A percentile compares a stretch with the other conserved stretches of the same genome.
Conservation (phyloP, 2,888 invertebrate genomes). For the Stenichneumon culpator region DNA sequence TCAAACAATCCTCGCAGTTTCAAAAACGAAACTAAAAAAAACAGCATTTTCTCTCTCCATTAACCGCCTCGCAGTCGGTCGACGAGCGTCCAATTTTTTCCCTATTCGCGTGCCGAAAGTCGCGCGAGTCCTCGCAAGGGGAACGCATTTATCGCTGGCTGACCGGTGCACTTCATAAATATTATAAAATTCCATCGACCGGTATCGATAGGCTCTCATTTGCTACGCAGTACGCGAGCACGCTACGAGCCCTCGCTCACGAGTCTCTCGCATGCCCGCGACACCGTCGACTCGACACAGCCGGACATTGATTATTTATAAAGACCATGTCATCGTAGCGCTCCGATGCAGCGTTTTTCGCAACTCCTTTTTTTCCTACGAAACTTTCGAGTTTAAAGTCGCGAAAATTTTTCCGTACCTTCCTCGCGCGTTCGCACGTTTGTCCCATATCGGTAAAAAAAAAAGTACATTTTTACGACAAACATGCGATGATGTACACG, state of each 20-base stretch:
- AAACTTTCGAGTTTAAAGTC: not conserved
- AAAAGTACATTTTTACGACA: too few species aligned
- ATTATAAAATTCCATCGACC: slow-evolving; percentile 40
- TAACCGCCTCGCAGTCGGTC: not conserved
- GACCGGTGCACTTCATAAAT: slow-evolving; percentile 37
- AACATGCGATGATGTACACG: too few species aligned
- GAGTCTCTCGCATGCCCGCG: not conserved
- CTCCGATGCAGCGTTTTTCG: not conserved
- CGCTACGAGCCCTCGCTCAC: not conserved
- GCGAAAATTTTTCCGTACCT: too few species aligned
- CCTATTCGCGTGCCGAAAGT: not conserved
- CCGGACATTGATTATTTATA: slow-evolving; percentile 19
- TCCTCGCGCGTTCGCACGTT: too few species aligned
- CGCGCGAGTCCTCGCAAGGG: not conserved
- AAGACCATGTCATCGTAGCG: not conserved
- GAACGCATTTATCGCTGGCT: not conserved
- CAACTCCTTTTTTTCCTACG: not conserved
- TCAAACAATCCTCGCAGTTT: not conserved
- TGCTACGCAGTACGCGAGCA: slow-evolving; percentile 6
- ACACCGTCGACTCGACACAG: slow-evolving; percentile 9
- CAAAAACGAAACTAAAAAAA: not conserved
- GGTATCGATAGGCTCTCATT: slow-evolving; percentile 1
- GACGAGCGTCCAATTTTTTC: not conserved
- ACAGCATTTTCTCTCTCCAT: not conserved
- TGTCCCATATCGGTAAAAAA: too few species aligned